phyloP scores from a whole-genome alignment of 2,888 invertebrate genomes.

The Drosophila bunnanda region DNA sequence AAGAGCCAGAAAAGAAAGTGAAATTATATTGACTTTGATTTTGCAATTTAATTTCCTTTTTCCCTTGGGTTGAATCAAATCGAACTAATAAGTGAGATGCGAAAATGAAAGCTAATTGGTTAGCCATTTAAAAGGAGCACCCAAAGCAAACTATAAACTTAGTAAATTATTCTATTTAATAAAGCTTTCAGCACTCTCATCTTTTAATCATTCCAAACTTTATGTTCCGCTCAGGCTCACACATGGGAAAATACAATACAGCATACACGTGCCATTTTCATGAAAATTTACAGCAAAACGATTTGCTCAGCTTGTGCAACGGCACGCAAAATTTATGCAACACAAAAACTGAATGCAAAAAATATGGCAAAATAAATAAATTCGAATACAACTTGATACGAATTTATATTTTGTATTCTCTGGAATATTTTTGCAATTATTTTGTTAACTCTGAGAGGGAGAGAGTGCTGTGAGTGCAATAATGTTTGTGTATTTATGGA shows the following conservation, averaged over 20 bases:
- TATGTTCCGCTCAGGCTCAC: not conserved
- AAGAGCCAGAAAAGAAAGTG: constrained; percentile 58
- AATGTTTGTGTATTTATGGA: constrained; percentile 24
- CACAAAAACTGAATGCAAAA: constrained; percentile 17
- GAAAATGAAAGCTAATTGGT: constrained; percentile 28
- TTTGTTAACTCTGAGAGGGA: constrained; percentile 5
- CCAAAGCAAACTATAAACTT: not conserved
- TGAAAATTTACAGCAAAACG: constrained; percentile 21
- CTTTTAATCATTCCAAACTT: not conserved
- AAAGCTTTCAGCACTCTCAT: not conserved
- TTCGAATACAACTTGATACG: constrained; percentile 11
- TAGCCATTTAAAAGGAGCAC: constrained; percentile 5
- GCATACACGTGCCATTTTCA: constrained; percentile 3
- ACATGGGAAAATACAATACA: constrained; percentile 15
- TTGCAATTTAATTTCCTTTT: constrained; percentile 63
- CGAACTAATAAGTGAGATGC: not conserved
- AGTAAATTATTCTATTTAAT: not conserved
- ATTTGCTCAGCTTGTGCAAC: constrained; percentile 34
- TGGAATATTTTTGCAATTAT: constrained; percentile 39
- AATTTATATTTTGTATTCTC: constrained; percentile 9
- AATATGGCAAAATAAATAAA: constrained; percentile 26
- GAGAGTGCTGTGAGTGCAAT: constrained; percentile 17
- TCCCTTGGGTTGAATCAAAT: constrained; percentile 16
- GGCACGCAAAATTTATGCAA: constrained; percentile 43
- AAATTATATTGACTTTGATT: constrained; percentile 78